Evolutionary conservation across 2,113 vertebrate genomes (phyloP), one percentile per base, ranked within the genome.

Genomic region (Panurus biarmicus): DNA sequence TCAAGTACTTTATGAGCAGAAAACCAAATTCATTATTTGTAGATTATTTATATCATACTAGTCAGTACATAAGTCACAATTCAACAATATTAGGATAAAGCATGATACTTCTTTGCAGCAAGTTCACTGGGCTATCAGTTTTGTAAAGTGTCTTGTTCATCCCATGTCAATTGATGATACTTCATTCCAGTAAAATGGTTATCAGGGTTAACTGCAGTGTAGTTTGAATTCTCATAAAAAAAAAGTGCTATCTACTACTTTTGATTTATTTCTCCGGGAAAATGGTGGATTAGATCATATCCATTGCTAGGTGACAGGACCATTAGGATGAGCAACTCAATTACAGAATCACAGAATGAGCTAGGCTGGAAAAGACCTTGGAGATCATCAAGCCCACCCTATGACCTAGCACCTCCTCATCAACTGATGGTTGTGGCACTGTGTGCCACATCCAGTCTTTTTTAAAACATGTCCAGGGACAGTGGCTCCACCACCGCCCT

Each of bases 381-480:
- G 14, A 50, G 18, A 40, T 60, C 29, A 14, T 38, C 2, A 48
- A 23, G 65, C 29, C 11, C 24, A 70, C 10, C 35, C 44, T 42
- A 12, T 81, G 35, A 40, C 23, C 42, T 58, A 69, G 33, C 9
- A 58, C 4, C 6, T n/a, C 9, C 23, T 58, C 44, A 50, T 70
- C 54, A 60, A 24, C 31, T 69, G n/a, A n/a, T n/a, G n/a, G n/a
- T n/a, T n/a, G n/a, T n/a, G 44, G 11, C 29, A n/a, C 44, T 19
- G 35, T 23, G 12, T 58, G 14, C 45, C 23, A 48, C 3, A 5
- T 28, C 23, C 23, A 40, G 19, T 21, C 11, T 7, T 58, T 67
- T 56, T 48, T n/a, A 18, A 48, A 48, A 48, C 4, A 23, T 2
- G 0, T 40, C 9, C 44, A 48, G 14, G 9, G 7, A 48, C 0